Base-by-base conservation (phyloP, 2,888 invertebrate genomes). In the Petrolisthes cinctipes region DNA sequence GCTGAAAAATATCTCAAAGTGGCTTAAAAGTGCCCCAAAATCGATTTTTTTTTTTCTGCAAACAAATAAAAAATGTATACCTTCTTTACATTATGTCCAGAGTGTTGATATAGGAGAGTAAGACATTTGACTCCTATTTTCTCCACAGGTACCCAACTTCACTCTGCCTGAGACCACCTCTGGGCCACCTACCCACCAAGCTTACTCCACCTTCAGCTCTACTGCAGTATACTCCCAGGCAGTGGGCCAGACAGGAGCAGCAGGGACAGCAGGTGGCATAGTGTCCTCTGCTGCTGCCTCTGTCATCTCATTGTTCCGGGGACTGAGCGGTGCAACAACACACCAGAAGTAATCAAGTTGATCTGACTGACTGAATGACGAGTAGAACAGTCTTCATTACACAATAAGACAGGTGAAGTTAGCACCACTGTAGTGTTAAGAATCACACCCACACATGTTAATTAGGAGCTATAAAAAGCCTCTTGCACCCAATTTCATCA, bases 231-330 rank as follows among this genome's bases (percentile, higher is more conserved):
- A 87, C 79, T 85, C 85, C 37, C 89, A 89, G 85, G 87, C 87
- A 53, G 53, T 54, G 7, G 89, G 86, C 51, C 83, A 61, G 80
- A 23, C 51, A 4, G 84, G 78, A 73, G 82, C 17, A 54, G 71
- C 7, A 51, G 95, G 95, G 76, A 94, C 95, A 91, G 95, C 95
- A 73, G 95, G 95, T 56, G 95, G 96, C 84, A 94, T 97, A 51
- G 95, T 97, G 92, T 95, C 96, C 87, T 96, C 97, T 91, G 96
- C 97, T 54, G 96, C 96, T 84, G 96, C 96, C 87, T 96, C 96
- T 91, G 94, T 97, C 91, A 96, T 95, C 78, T 97, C 97, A 86
- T 94, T 97, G 92, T 96, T 96, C 95, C 95, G 96, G 91, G 96
- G 95, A 9, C 95, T 90, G 17, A 81, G 83, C 54, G 71, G 71